Evolutionary conservation across 2,888 invertebrate genomes (phyloP), one percentile per base, ranked within the genome.

Genomic region (Hirudinaria manillensis): DNA sequence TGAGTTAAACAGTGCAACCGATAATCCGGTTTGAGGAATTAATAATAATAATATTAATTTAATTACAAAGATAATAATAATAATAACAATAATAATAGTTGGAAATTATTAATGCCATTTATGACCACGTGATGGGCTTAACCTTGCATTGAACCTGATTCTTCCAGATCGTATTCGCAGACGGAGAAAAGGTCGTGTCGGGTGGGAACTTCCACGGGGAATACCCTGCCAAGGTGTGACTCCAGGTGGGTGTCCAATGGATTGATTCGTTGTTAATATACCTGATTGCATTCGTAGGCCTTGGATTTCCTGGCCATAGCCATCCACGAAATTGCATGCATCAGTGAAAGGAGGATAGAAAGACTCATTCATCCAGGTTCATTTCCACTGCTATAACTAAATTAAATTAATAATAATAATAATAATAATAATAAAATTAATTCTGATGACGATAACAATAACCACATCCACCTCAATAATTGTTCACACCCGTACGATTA

Each of bases 191-290:
- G 82, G 89, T 90, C 68, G 88, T 90, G 76, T 89, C 89, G 7
- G 89, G 89, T 6, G 90, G 90, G 68, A 90, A 90, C 82, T 90
- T 90, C 83, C 90, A 90, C 80, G 90, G 90, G 7, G 90, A 90
- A 84, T 90, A 90, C 81, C 90, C 90, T 3, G 90, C 90, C 16
- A 90, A 90, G 84, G 88, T 87, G 77, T 77, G 76, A 45, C 16
- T 45, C 45, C 45, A 45, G 45, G 10, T 45, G 45, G 16, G 45
- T 1, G 45, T 45, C 45, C 45, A 45, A 45, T 67, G 32, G 36
- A 56, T 71, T 10, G n/a, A 27, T 13, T 4, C 16, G 51, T 76
- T 45, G 53, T 75, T 74, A 24, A 75, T 56, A 24, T 13, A 27
- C 45, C 55, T 24, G 21, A 21, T 61, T 27, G 29, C 32, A 13